Percentiles rank a stretch among this genome's conserved stretches.
Conservation (phyloP, 2,888 invertebrate species). For the Brenthis daphne region DNA sequence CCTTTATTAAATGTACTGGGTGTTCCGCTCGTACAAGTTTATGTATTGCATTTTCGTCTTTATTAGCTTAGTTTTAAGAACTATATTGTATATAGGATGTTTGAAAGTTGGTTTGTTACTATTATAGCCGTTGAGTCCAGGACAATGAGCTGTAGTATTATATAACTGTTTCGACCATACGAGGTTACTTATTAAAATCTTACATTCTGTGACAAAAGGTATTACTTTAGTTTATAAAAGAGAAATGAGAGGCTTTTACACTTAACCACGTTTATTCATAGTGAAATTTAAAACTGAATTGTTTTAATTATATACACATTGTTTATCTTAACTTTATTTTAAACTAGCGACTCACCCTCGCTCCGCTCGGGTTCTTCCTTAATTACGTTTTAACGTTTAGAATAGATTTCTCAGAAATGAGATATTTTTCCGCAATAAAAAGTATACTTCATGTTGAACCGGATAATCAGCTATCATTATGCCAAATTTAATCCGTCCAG, state of each 20-base stretch:
- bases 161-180: not conserved
- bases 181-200: conserved; percentile 22
- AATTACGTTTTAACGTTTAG: no score
- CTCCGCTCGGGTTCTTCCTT: no score
- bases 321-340: no score
- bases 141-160: not conserved
- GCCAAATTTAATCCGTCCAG: no score
- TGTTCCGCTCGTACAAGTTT: conserved; percentile 19
- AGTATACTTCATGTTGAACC: no score
- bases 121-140: not conserved
- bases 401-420: no score
- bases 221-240: conserved; percentile 26
- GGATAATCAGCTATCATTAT: no score
- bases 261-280: no score
- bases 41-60: conserved; percentile 11
- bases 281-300: no score
- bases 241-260: conserved; percentile 22
- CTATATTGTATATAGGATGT: not conserved
- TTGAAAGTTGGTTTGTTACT: not conserved
- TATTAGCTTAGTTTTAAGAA: not conserved
- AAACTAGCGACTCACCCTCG: no score
- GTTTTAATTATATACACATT: no score
- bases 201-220: conserved; percentile 23
- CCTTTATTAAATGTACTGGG: conserved; percentile 21
- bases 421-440: no score